Evolutionary conservation across 2,797 vertebrate genomes (phyloP).

Genomic region (Psittacula derbiana): DNA sequence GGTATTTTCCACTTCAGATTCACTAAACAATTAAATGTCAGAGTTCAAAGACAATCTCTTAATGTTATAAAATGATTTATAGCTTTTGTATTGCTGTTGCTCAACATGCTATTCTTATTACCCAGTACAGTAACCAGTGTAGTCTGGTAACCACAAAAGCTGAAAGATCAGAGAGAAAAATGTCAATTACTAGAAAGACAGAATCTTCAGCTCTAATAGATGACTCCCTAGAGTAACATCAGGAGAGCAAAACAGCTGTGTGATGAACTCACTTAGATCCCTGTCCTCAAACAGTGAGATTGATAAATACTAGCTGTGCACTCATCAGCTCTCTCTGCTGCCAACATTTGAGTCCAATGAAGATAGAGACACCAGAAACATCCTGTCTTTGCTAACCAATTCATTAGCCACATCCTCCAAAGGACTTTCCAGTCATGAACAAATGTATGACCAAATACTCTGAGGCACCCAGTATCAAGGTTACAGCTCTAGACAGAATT

Average conservation of each 20-base stretch:
- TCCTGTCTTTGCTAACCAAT: not conserved
- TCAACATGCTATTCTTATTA: not conserved
- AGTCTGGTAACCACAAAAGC: not conserved
- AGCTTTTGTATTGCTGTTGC: not conserved
- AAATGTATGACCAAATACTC: not conserved
- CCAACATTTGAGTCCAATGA: not conserved
- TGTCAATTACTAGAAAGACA: not conserved
- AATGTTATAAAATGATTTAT: not conserved
- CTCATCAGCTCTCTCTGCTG: not conserved
- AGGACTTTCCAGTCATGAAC: not conserved
- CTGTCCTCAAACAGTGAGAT: not conserved
- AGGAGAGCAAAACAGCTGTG: not conserved
- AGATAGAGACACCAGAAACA: not conserved
- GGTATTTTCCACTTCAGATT: not conserved
- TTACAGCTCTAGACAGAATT: not conserved
- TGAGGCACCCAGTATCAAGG: not conserved
- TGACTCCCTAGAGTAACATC: not conserved
- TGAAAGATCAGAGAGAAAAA: conserved; percentile 2
- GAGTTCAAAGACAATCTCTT: conserved; percentile 18
- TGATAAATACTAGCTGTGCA: not conserved
- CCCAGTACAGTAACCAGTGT: not conserved
- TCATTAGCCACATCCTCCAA: not conserved
- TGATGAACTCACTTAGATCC: not conserved
- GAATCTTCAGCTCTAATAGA: not conserved
- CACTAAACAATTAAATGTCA: not conserved